These are phyloP conservation scores for Argopecten irradians DNA, from an alignment of 1,140 invertebrate species.

Conservation along the genomic window DNA sequence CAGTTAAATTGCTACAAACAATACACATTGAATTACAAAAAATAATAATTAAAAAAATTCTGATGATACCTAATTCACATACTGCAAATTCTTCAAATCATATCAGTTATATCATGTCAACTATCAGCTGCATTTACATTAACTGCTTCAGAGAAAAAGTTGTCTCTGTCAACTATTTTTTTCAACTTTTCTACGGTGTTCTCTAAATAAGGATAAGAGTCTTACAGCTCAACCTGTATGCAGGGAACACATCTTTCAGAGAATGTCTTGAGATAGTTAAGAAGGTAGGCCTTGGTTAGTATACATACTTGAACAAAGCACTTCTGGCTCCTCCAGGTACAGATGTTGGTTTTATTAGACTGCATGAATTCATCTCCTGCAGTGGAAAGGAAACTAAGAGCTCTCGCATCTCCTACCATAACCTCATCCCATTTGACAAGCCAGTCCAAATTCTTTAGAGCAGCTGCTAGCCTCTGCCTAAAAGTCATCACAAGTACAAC, in stretches of 20 bases:
- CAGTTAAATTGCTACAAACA: conserved; percentile 52
- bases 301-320: conserved; percentile 53
- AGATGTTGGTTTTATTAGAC: conserved; percentile 41
- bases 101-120: not conserved
- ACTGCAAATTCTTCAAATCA: not conserved
- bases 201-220: not conserved
- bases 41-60: too few relatives aligned
- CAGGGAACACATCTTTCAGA: not conserved
- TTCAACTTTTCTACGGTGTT: too few relatives aligned
- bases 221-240: not conserved
- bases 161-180: too few relatives aligned
- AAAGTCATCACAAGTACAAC: not conserved
- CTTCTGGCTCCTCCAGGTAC: conserved; percentile 57
- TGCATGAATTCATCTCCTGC: conserved; percentile 40
- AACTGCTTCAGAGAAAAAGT: too few relatives aligned
- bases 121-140: not conserved
- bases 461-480: conserved; percentile 39
- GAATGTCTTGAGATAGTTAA: not conserved
- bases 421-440: conserved; percentile 55
- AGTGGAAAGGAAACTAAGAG: conserved; percentile 51
- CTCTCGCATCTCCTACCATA: conserved; percentile 46
- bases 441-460: conserved; percentile 56
- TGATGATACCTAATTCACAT: too few relatives aligned
- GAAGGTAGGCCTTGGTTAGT: not conserved
- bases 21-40: not conserved